Percentiles rank a stretch among this genome's conserved stretches.
These are phyloP conservation scores for Doryteuthis pealeii DNA, from an alignment of 1,140 invertebrate species.

Conservation along the genomic window DNA sequence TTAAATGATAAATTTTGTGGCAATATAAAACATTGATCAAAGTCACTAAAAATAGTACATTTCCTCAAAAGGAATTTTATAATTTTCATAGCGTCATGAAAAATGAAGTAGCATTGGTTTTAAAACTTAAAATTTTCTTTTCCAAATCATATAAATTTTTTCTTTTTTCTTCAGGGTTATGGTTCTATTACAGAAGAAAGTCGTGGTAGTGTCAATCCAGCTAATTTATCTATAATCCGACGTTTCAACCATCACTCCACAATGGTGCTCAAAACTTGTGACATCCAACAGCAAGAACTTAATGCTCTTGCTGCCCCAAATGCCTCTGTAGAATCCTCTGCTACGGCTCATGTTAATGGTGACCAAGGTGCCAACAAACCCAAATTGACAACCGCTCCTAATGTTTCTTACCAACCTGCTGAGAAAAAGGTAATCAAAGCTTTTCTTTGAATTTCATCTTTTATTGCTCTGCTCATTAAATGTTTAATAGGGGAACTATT, in stretches of 20 bases:
- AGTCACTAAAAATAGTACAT: no score
- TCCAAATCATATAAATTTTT: not conserved
- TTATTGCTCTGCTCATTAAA: no score
- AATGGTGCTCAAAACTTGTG: slow-evolving; percentile 86
- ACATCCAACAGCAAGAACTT: slow-evolving; percentile 30
- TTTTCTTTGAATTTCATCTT: no score
- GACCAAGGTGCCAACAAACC: not conserved
- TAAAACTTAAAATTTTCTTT: not conserved
- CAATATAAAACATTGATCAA: no score
- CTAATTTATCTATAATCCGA: slow-evolving; percentile 92
- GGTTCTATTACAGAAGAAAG: slow-evolving; percentile 39
- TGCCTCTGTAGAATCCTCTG: not conserved
- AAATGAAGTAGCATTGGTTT: no score
- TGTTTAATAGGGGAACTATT: no score
- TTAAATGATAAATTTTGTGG: no score
- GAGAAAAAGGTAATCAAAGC: not conserved
- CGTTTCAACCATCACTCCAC: slow-evolving; percentile 96
- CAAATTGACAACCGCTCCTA: not conserved
- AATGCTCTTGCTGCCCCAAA: slow-evolving; percentile 4
- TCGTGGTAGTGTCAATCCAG: slow-evolving; percentile 32
- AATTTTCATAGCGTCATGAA: no score
- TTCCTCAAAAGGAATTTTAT: no score
- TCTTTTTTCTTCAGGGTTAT: slow-evolving; percentile 41
- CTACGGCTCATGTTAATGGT: not conserved
- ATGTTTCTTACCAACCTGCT: not conserved